Evolutionary conservation across 2,797 vertebrate species (phyloP), one percentile per base, ranked within the genome.

Genomic region (Hippocampus kuda): DNA sequence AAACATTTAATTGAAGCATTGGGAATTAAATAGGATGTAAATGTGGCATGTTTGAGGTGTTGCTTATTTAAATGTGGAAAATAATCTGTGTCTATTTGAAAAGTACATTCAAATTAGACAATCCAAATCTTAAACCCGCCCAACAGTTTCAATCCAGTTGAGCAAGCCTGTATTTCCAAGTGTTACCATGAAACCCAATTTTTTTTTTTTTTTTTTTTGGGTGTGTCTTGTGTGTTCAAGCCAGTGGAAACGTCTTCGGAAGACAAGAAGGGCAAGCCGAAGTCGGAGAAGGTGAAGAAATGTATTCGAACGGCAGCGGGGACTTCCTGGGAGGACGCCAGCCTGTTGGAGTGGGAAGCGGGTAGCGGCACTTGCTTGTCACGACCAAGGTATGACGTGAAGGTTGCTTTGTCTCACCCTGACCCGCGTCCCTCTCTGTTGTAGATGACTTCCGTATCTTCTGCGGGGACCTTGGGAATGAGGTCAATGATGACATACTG

Each of bases 361-460:
- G 94, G 94, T 97, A 75, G 70, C n/a, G 10, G 34, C 30, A 15
- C 51, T 24, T 24, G 34, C 2, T 63, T 63, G 20, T 48, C 34
- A 63, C 3, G 18, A 38, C 49, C 6, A 20, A 51, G 6, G 10
- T 24, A 56, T 56, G 11, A 46, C 16, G 2, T 13, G 12, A 24
- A 24, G 22, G 9, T 61, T 20, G 5, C 22, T 20, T 65, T 11
- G 5, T 65, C 41, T 46, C 44, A 66, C 64, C 26, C 6, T 12
- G 13, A 13, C 5, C 15, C n/a, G n/a, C 8, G 46, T 7, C 34
- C 4, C 24, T 66, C 18, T 30, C 4, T 13, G 1, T 46, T 69
- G 5, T 82, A 97, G 95, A 96, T 77, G 95, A 97, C 77, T 97
- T 96, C 83, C 91, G 95, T 74, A 95, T 97, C 75, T 97, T 97